Conservation (phyloP, 2,113 vertebrate genomes). For the Fregata magnificens region DNA sequence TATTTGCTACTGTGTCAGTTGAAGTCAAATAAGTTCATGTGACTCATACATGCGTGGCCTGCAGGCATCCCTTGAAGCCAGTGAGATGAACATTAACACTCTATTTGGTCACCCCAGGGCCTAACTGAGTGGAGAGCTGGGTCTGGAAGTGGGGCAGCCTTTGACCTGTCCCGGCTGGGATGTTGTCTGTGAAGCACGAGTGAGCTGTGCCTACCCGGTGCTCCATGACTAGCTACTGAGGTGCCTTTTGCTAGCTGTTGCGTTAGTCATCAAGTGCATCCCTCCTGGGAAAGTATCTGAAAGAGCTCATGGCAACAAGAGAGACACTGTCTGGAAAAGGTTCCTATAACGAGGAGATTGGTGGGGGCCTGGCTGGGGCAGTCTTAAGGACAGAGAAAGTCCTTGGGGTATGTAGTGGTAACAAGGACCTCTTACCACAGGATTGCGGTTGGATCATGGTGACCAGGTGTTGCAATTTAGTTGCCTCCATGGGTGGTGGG, state of each 20-base stretch:
- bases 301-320: background rate
- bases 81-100: rapidly evolving
- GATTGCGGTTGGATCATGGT: rapidly evolving
- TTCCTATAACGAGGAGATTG: background rate
- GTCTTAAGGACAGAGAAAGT: background rate
- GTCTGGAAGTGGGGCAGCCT: background rate
- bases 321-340: background rate
- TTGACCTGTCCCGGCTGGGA: background rate
- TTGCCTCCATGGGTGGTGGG: background rate
- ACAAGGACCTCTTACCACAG: background rate
- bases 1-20: background rate
- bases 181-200: background rate
- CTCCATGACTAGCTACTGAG: background rate
- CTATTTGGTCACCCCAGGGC: background rate
- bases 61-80: background rate
- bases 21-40: background rate
- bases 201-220: rapidly evolving
- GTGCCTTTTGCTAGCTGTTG: background rate
- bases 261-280: background rate
- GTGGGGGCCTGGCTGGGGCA: background rate
- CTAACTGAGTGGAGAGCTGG: background rate
- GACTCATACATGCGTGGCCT: background rate
- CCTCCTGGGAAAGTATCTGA: background rate
- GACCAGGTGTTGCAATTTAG: rapidly evolving
- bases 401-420: background rate